Base-by-base conservation (phyloP, 2,888 invertebrate species). In the Dolomedes plantarius region DNA sequence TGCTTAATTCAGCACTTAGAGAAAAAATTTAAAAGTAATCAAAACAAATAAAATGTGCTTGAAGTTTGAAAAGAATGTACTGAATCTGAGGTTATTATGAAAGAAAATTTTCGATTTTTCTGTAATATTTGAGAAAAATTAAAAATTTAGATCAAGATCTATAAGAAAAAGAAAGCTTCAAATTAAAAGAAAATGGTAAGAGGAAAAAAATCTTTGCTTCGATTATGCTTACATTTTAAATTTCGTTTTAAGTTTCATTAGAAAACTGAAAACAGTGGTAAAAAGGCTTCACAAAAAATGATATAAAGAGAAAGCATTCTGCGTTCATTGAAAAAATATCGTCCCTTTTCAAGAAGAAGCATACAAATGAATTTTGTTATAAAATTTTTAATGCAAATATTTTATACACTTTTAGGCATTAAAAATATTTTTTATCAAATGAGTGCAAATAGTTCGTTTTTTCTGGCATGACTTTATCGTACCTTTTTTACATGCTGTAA, bases 91-190 rank as follows among this genome's bases (percentile, higher is more conserved):
- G 56, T 56, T 56, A 56, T 46, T 72, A 28, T 46, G 28, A 73
- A 27, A 31, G 56, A 62, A 73, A 80, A 67, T 19, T 50, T 39
- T 23, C 23, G 23, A 23, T 56, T 56, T 56, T 56, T 56, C 56
- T 56, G 56, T 5, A 56, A 56, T 56, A 56, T 56, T 56, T n/a
- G 19, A 7, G 23, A 56, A 23, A 56, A 56, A 23, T 23, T 56
- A 23, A 56, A 56, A 56, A 56, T 56, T 56, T n/a, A 56, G 56
- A 23, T 56, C 23, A 56, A 56, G 56, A 56, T 56, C 56, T 56
- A 56, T 56, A 2, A 56, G 23, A 23, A 56, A 23, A 50, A 50
- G 5, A 80, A 67, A 67, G 0, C 0, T 62, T 62, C 28, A 13
- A 29, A 65, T 19, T 29, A 65, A 65, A 65, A 36, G 36, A 36